Evolutionary conservation across 2,888 invertebrate species (phyloP), one percentile per base, ranked within the genome.

Genomic region (Limnephilus lunatus): DNA sequence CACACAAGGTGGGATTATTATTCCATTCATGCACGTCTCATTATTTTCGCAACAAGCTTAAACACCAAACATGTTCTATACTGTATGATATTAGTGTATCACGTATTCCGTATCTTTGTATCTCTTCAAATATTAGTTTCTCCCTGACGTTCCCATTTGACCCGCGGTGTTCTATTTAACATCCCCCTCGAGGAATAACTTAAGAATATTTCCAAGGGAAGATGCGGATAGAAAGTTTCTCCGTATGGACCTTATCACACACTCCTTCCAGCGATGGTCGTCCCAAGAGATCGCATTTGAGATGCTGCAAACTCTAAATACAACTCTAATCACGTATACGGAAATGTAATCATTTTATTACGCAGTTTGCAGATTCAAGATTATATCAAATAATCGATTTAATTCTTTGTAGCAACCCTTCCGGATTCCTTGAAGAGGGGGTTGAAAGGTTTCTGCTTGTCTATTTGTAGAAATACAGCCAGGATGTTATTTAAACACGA

Each of bases 131-230:
- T 68, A 0, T 82, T 68, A 68, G 83, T 83, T 44, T 9, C 48
- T 48, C 30, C 86, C 0, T 25, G 30, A 44, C n/a, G 39, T 85
- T 39, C 85, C 39, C 85, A 11, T 25, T 4, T 85, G 30, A 48
- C 86, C 48, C 30, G 86, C 86, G 86, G 86, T 25, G 19, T 48
- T 86, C 30, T n/a, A 14, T 30, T 86, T 86, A 39, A 86, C 48
- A 86, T 86, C n/a, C n/a, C 85, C 86, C 86, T 30, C 35, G 86
- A 86, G 86, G 48, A 86, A 86, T 86, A 86, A 48, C 86, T 86
- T 86, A n/a, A 68, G 68, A 68, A 39, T 30, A 86, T 44, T 86
- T 39, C 25, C 19, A 68, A 68, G 68, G 25, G 11, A 39, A 83
- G 86, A 48, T 15, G 39, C 44, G 30, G 30, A 9, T 30, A n/a